Percentiles rank a stretch among this genome's conserved stretches.
Evolutionary conservation across 2,888 invertebrate species (phyloP).

Genomic region (Uloborus plumipes): DNA sequence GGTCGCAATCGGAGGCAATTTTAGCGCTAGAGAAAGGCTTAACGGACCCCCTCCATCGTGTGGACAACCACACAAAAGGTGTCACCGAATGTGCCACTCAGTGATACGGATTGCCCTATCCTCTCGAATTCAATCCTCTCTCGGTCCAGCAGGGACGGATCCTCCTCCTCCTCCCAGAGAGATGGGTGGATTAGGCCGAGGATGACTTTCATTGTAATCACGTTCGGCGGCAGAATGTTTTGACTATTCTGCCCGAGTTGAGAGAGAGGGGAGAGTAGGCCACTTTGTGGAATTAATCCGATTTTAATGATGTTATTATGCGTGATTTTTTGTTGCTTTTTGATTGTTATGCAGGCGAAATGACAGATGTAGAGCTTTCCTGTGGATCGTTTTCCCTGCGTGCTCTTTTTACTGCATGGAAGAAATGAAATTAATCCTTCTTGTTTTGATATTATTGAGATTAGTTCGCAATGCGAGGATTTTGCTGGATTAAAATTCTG

Average conservation of each 20-base stretch:
- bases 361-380: too few relatives aligned
- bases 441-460: too few relatives aligned
- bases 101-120: slow-evolving; percentile 50
- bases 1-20: slow-evolving; percentile 34
- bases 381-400: too few relatives aligned
- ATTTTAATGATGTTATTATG: slow-evolving; percentile 61
- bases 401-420: too few relatives aligned
- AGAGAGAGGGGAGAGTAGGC: slow-evolving; percentile 7
- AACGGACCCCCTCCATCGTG: slow-evolving; percentile 38
- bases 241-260: slow-evolving; percentile 26
- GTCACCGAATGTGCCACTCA: slow-evolving; percentile 45
- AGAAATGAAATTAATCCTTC: too few relatives aligned
- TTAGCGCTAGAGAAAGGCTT: slow-evolving; percentile 36
- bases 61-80: slow-evolving; percentile 64
- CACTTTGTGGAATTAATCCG: slow-evolving; percentile 62
- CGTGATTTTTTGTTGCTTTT: too few relatives aligned
- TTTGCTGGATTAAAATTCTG: too few relatives aligned
- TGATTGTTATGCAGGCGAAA: too few relatives aligned
- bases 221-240: slow-evolving; percentile 36
- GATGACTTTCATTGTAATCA: slow-evolving; percentile 58
- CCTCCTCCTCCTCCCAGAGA: background rate
- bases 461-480: too few relatives aligned
- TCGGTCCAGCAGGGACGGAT: slow-evolving; percentile 4
- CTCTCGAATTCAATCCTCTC: slow-evolving; percentile 49
- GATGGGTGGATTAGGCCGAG: slow-evolving; percentile 53